Evolutionary conservation across 35 echinoderm and acorn worm genomes (phyloP), one percentile per base, ranked within the genome.

Genomic region (Nesometra sesokonis): DNA sequence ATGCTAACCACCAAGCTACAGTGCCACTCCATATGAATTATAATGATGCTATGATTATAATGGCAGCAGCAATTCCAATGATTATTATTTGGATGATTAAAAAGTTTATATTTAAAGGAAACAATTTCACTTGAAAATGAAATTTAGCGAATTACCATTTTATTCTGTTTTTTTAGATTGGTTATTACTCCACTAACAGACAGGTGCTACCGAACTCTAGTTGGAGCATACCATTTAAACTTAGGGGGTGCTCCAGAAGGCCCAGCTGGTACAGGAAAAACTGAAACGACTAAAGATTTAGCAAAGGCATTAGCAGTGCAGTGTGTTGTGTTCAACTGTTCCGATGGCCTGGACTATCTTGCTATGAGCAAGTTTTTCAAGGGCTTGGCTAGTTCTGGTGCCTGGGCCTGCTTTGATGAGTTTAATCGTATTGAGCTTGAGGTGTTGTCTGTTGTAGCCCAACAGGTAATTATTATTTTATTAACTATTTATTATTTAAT

Each of bases 361-460:
- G 96, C 96, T 82, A 99, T 99, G 96, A 87, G 92, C 21, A 99
- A 99, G 85, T 99, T 99, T 86, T 99, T 99, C 88, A 99, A 99
- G 83, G 96, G 96, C 0, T 67, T 99, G n/a, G 96, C 96, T 34
- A 92, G 89, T 9, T 99, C 96, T 30, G 96, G 96, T 77, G 96
- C 96, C 76, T 99, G 96, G 96, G 96, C 96, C 35, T 99, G 96
- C 57, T 99, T 99, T 80, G 96, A 99, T 88, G 96, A 99, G 78
- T 99, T 99, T 93, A 99, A 99, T 79, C 85, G 96, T 29, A 99
- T 99, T 86, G 96, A 99, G 80, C 78, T 99, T 31, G 96, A 99
- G 88, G 96, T 99, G 77, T 80, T 99, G 96, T 99, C 96, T 80
- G 96, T 99, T 36, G 96, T 99, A n/a, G 96, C 96, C 13, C 96